Base-by-base conservation (phyloP, 2,888 invertebrate species). In the Aspidiotus destructor region DNA sequence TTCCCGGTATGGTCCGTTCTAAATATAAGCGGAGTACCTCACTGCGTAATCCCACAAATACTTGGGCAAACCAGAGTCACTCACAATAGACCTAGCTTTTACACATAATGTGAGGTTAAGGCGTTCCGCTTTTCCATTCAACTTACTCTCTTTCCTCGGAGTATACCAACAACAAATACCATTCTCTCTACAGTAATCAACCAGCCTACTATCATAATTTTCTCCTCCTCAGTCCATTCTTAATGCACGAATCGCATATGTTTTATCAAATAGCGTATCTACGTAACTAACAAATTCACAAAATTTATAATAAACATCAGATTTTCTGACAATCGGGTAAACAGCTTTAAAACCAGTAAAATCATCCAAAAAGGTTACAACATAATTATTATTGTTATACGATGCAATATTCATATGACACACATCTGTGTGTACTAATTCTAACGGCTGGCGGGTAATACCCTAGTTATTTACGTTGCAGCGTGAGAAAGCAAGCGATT, bases 111-210 rank as follows among this genome's bases (percentile, higher is more conserved):
- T 74, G n/a, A 74, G 61, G 48, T 75, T 74, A 13, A 73, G 70
- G 41, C 75, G 67, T 69, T 75, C 62, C 67, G 73, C 70, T 7
- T 73, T 57, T 7, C 75, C 74, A 71, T 76, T 76, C 70, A 75
- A 76, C 65, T 75, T 71, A 11, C 75, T 75, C 8, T 74, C 74
- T 54, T 74, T 74, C 5, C 73, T 70, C 41, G 72, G 73, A 16
- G 75, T 74, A 58, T 58, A 73, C 55, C 75, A 74, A 68, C 75
- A 74, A 0, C 73, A 16, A 15, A 76, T 76, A 6, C 75, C 76
- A 64, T 72, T 69, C 8, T 71, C 48, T 44, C 48, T 13, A 44
- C 48, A 44, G 48, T 10, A 44, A 44, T 44, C 48, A 10, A 8
- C 13, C 8, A 44, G 13, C 13, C 48, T 44, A 13, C 48, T 13